These are phyloP conservation scores for Hippocampus barbouri DNA, from an alignment of 2,113 vertebrate species.

Conservation along the genomic window DNA sequence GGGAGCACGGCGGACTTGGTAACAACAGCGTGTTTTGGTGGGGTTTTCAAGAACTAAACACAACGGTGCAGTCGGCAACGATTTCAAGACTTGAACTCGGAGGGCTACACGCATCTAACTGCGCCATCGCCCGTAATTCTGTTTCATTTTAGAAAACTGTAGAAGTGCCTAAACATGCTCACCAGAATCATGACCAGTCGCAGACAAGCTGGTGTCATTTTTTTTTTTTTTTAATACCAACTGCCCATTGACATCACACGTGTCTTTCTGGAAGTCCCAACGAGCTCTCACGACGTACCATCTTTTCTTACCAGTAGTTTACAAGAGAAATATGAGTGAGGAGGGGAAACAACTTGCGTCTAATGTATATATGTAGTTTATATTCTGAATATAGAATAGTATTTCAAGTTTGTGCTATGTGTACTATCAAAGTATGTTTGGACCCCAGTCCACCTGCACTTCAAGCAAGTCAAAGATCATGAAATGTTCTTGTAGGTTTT, in stretches of 20 bases:
- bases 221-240: slow-evolving; percentile 1
- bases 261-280: slow-evolving; percentile 56
- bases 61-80: slow-evolving; percentile 52
- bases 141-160: slow-evolving; percentile 73
- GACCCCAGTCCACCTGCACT: slow-evolving; percentile 2
- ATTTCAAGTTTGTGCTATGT: slow-evolving; percentile 64
- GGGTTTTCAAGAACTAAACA: slow-evolving; percentile 51
- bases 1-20: slow-evolving; percentile 43
- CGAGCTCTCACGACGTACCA: slow-evolving; percentile 53
- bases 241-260: slow-evolving; percentile 45
- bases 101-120: slow-evolving; percentile 65
- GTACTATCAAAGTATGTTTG: slow-evolving; percentile 54
- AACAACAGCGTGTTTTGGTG: slow-evolving; percentile 15
- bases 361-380: slow-evolving; percentile 69
- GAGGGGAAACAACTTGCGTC: slow-evolving; percentile 19
- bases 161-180: slow-evolving; percentile 76
- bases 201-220: slow-evolving; percentile 24
- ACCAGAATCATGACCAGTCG: slow-evolving; percentile 50
- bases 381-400: slow-evolving; percentile 62
- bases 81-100: slow-evolving; percentile 61
- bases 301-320: slow-evolving; percentile 65
- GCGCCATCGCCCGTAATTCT: slow-evolving; percentile 68
- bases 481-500: slow-evolving; percentile 16
- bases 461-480: slow-evolving; percentile 21
- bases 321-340: slow-evolving; percentile 61